Conservation (phyloP, 1,140 invertebrate species). For the Rhopalosiphum maidis region DNA sequence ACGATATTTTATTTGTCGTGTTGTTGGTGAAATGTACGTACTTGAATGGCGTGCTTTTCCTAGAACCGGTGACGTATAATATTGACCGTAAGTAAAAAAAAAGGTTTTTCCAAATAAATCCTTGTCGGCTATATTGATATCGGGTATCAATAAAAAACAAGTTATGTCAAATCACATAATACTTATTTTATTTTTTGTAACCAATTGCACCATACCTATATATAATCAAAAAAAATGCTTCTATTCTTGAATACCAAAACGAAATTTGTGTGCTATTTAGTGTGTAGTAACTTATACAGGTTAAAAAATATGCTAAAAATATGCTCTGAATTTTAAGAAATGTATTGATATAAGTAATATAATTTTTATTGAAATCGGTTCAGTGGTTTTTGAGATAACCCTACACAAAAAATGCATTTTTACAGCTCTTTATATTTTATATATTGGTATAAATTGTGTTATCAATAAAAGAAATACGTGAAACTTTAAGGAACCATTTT, state of each 20-base stretch:
- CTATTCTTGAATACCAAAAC: not conserved
- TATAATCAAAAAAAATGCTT: not conserved
- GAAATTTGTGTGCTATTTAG: not conserved
- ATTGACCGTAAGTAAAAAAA: not conserved
- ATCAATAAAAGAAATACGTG: not conserved
- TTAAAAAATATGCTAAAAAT: not conserved
- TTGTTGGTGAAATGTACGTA: not conserved
- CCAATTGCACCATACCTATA: no score
- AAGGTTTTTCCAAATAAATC: not conserved
- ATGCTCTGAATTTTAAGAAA: not conserved
- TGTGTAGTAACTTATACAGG: not conserved
- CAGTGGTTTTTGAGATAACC: not conserved
- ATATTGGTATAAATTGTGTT: not conserved
- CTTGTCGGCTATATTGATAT: not conserved
- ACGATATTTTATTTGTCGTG: not conserved
- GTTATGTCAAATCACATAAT: not conserved
- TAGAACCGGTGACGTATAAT: not conserved
- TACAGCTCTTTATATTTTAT: not conserved
- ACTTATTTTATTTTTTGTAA: no score
- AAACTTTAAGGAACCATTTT: not conserved
- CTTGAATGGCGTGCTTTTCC: not conserved
- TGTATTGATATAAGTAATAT: not conserved
- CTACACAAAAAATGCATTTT: not conserved
- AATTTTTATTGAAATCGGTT: not conserved
- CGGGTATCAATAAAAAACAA: not conserved